Percentiles rank a stretch among this genome's conserved stretches.
Evolutionary conservation across 2,888 invertebrate genomes (phyloP).

Genomic region (Calephelis perditalis): DNA sequence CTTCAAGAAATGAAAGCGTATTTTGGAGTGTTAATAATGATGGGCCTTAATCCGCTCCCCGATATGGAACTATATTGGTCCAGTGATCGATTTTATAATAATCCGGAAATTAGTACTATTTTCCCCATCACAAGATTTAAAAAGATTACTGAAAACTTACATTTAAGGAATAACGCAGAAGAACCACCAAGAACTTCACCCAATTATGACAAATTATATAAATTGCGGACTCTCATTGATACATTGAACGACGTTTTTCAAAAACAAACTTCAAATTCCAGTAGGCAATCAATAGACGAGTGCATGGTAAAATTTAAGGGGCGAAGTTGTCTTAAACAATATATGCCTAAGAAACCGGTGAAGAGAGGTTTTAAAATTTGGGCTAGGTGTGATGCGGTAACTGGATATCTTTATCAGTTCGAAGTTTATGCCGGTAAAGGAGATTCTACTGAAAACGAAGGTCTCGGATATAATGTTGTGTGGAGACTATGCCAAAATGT

Average conservation of each 20-base stretch:
- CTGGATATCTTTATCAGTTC: too few species aligned
- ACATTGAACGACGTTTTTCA: constrained; percentile 14
- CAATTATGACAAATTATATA: constrained; percentile 23
- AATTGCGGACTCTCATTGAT: constrained; percentile 21
- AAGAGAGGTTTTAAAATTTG: too few species aligned
- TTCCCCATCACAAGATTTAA: constrained; percentile 33
- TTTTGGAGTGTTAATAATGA: constrained; percentile 36
- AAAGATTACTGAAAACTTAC: constrained; percentile 11
- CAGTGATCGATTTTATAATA: constrained; percentile 14
- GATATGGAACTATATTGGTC: constrained; percentile 19
- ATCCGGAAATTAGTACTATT: constrained; percentile 32
- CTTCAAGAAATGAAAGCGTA: constrained; percentile 21
- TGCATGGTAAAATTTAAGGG: constrained; percentile 15
- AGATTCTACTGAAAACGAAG: too few species aligned
- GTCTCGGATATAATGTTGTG: too few species aligned
- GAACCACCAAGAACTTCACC: constrained; percentile 18
- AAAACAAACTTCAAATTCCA: background rate
- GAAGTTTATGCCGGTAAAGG: too few species aligned
- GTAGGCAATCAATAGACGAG: background rate
- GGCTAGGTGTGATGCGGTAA: too few species aligned
- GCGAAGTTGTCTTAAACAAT: background rate
- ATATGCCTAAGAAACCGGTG: too few species aligned
- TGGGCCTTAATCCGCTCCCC: constrained; percentile 36
- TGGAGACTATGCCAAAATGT: background rate
- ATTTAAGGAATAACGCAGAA: constrained; percentile 21